These are phyloP conservation scores for Acholoe squamosa DNA, from an alignment of 2,888 invertebrate species.

Conservation along the genomic window DNA sequence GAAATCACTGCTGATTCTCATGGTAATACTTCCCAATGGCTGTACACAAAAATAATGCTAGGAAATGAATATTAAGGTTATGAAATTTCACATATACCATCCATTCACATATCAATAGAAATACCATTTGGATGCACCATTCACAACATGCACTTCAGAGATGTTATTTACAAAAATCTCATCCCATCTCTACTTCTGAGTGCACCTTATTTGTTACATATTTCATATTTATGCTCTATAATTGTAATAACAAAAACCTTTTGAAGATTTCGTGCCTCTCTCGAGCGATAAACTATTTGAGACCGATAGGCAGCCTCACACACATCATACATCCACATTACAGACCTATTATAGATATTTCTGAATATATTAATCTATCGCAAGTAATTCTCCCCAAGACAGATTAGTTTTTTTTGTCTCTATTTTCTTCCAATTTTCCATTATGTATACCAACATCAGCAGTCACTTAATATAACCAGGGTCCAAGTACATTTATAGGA, in stretches of 20 bases:
- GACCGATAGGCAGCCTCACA: no score
- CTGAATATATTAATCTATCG: neutral
- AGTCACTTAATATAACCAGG: slow-evolving; percentile 4
- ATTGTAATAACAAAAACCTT: no score
- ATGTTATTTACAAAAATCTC: neutral
- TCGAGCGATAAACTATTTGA: no score
- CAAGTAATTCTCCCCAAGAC: neutral
- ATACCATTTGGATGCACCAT: slow-evolving; percentile 43
- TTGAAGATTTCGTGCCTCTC: no score
- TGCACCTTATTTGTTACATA: no score
- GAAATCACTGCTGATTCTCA: neutral
- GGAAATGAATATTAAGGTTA: slow-evolving; percentile 24
- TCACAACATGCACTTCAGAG: slow-evolving; percentile 28
- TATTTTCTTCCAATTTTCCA: no score
- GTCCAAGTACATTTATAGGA: neutral
- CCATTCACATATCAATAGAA: slow-evolving; percentile 33
- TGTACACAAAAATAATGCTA: slow-evolving; percentile 57
- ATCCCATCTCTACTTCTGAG: no score
- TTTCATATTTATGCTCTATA: no score
- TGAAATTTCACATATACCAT: slow-evolving; percentile 19
- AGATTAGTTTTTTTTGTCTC: neutral
- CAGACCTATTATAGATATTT: neutral
- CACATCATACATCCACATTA: no score
- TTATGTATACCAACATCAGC: neutral
- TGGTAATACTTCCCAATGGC: slow-evolving; percentile 47